Evolutionary conservation across 2,888 invertebrate genomes (phyloP).

Genomic region (Ceratothoa steindachneri): DNA sequence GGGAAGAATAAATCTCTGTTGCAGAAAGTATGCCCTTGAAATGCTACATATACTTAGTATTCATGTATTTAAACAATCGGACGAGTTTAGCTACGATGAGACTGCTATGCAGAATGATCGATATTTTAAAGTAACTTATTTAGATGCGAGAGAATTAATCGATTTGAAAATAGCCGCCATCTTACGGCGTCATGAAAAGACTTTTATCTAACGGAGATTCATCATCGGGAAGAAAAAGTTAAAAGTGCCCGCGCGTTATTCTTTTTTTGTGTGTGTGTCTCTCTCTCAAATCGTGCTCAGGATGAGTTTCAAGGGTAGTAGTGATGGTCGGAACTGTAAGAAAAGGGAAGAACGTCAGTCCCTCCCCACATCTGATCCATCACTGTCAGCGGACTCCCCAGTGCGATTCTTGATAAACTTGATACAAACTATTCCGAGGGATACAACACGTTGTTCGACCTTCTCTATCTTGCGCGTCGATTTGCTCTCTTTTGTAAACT

Average conservation of each 20-base stretch:
- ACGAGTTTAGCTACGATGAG: no score
- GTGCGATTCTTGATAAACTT: slow-evolving; percentile 40
- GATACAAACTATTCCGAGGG: slow-evolving; percentile 32
- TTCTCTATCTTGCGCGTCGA: background rate
- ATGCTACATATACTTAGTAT: no score
- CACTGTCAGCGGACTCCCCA: slow-evolving; percentile 27
- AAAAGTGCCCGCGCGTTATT: background rate
- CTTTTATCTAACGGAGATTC: background rate
- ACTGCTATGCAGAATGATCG: no score
- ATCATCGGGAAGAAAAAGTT: background rate
- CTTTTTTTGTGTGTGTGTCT: background rate
- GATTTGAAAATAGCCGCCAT: no score
- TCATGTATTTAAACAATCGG: no score
- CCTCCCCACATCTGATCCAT: slow-evolving; percentile 21
- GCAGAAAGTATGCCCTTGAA: no score
- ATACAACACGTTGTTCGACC: background rate
- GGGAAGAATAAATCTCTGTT: no score
- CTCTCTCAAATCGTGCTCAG: background rate
- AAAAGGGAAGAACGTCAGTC: slow-evolving; percentile 5
- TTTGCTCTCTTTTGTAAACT: background rate
- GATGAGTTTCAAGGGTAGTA: background rate
- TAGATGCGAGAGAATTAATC: no score
- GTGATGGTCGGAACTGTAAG: slow-evolving; percentile 3
- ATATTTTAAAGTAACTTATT: no score
- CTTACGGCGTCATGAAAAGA: no score